These are phyloP conservation scores for Caenorhabditis tropicalis DNA, from an alignment of 1,140 invertebrate genomes.

Conservation along the genomic window DNA sequence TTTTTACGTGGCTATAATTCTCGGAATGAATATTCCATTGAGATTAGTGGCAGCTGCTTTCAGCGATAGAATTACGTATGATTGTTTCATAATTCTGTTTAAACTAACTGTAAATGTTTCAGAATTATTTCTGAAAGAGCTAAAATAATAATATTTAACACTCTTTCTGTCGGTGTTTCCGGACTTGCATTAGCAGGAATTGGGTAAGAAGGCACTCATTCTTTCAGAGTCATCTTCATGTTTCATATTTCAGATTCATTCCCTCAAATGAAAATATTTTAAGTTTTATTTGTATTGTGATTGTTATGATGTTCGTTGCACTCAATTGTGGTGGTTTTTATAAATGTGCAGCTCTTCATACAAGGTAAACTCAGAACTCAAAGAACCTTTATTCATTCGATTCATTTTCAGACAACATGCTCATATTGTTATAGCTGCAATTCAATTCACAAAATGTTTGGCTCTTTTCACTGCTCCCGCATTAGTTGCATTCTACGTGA, in stretches of 20 bases:
- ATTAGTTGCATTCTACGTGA: background rate
- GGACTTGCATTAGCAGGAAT: background rate
- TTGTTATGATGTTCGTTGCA: background rate
- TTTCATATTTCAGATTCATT: background rate
- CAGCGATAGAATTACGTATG: background rate
- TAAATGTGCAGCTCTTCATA: constrained; percentile 20
- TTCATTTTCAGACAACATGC: background rate
- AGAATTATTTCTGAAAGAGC: background rate
- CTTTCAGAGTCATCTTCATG: background rate
- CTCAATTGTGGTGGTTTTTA: background rate
- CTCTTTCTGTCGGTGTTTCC: background rate
- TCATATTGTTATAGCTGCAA: constrained; percentile 11
- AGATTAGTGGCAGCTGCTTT: background rate
- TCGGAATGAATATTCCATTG: background rate
- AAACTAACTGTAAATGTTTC: background rate
- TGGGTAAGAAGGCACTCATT: background rate
- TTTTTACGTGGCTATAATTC: background rate
- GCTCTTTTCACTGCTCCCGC: background rate
- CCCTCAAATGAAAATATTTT: background rate
- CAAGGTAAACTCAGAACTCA: background rate
- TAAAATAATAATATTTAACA: background rate
- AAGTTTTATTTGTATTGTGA: background rate
- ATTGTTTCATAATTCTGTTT: background rate
- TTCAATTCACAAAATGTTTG: constrained; percentile 22
- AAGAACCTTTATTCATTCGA: background rate